phyloP scores from a whole-genome alignment of 2,113 vertebrate species.

The Muntiacus muntjak region DNA sequence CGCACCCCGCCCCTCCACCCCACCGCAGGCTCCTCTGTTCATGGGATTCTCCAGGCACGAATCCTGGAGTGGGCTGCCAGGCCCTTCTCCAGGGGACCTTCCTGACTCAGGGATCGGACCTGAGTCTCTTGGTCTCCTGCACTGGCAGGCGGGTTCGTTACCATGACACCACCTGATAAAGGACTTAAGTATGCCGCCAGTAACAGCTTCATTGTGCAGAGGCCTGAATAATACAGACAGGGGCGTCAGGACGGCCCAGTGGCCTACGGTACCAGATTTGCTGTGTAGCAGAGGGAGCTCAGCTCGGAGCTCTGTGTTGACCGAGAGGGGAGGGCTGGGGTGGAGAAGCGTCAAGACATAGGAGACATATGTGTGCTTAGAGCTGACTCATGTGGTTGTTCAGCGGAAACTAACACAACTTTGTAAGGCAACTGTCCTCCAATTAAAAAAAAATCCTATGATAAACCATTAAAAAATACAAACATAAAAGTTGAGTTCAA shows the following conservation, averaged over 20 bases:
- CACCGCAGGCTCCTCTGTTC: no score
- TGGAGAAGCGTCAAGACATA: rapidly evolving
- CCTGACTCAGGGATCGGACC: neutral
- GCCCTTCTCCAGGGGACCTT: neutral
- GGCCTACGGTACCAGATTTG: neutral
- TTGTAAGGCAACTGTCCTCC: neutral
- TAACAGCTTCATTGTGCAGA: neutral
- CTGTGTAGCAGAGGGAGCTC: neutral
- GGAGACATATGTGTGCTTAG: neutral
- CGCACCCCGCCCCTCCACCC: neutral
- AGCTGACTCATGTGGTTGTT: neutral
- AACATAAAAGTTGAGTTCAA: neutral
- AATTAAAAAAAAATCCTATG: neutral
- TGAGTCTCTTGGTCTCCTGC: neutral
- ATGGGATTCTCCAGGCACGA: no score
- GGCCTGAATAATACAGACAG: neutral
- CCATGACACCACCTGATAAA: neutral
- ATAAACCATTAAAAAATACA: neutral
- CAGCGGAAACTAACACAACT: neutral
- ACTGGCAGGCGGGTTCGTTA: neutral
- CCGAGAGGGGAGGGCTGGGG: neutral
- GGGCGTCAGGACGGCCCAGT: neutral
- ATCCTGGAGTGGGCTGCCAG: no score
- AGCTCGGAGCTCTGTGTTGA: neutral
- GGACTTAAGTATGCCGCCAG: neutral